phyloP scores from a whole-genome alignment of 2,797 vertebrate genomes.

The Muscicapa comitata region DNA sequence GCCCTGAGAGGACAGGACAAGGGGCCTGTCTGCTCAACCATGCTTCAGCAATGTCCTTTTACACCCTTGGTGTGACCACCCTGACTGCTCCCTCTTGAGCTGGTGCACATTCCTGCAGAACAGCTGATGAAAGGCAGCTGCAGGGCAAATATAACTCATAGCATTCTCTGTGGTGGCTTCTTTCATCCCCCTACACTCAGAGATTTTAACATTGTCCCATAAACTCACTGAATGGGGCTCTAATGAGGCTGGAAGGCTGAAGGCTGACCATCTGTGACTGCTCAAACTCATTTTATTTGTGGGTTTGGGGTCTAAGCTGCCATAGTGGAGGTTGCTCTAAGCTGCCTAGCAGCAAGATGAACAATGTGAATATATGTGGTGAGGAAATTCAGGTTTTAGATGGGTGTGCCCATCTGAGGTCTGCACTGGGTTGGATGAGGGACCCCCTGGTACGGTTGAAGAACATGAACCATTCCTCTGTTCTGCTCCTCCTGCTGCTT shows the following conservation, averaged over 20 bases:
- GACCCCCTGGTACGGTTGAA: neutral
- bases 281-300: neutral
- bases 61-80: neutral
- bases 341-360: neutral
- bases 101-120: neutral
- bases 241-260: neutral
- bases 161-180: neutral
- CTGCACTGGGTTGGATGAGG: neutral
- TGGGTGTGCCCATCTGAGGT: neutral
- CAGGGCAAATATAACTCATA: neutral
- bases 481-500: neutral
- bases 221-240: neutral
- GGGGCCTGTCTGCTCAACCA: neutral
- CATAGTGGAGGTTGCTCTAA: neutral
- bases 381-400: neutral
- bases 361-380: neutral
- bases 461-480: neutral
- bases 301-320: neutral
- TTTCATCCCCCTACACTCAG: rapidly evolving
- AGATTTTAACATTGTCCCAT: neutral
- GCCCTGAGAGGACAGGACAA: neutral
- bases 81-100: neutral
- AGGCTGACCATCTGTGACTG: neutral
- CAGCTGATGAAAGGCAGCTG: conserved; percentile 20
- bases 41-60: rapidly evolving